Percentiles rank a stretch among this genome's conserved stretches.
phyloP scores from a whole-genome alignment of 2,113 vertebrate genomes.

The Hippolais icterina region DNA sequence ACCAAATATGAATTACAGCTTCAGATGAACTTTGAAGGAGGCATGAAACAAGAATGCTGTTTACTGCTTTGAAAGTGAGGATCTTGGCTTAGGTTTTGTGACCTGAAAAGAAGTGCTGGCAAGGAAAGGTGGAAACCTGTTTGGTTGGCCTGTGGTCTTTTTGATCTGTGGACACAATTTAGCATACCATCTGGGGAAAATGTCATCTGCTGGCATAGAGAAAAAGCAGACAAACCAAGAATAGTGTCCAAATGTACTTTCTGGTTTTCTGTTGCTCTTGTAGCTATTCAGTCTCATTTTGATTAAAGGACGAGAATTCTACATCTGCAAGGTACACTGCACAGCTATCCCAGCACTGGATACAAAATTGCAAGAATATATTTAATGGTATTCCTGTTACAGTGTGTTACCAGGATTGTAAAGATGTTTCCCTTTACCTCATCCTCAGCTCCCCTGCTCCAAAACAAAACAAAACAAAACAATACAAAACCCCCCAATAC shows the following conservation, averaged over 20 bases:
- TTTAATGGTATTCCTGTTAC: background rate
- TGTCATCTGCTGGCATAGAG: background rate
- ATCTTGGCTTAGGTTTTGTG: conserved; percentile 57
- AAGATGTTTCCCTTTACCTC: background rate
- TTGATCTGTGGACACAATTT: conserved; percentile 22
- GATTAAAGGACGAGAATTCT: background rate
- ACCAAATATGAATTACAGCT: background rate
- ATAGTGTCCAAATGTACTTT: background rate
- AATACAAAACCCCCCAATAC: too few relatives aligned
- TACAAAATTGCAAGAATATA: background rate
- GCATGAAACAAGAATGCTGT: background rate
- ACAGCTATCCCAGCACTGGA: background rate
- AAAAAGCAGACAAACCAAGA: background rate
- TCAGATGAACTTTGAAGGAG: conserved; percentile 20
- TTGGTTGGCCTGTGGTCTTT: conserved; percentile 35
- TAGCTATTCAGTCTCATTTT: background rate
- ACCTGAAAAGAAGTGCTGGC: conserved; percentile 43
- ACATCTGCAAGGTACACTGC: background rate
- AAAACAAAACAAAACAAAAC: background rate
- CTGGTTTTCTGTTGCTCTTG: background rate
- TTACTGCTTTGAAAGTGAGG: conserved; percentile 46
- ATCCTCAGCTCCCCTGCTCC: fast-evolving
- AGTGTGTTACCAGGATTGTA: background rate
- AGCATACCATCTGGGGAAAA: conserved; percentile 2
- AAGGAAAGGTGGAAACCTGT: conserved; percentile 41